Percentiles rank a stretch among this genome's conserved stretches.
These are phyloP conservation scores for Dasypogon diadema DNA, from an alignment of 2,888 invertebrate genomes.

Conservation along the genomic window DNA sequence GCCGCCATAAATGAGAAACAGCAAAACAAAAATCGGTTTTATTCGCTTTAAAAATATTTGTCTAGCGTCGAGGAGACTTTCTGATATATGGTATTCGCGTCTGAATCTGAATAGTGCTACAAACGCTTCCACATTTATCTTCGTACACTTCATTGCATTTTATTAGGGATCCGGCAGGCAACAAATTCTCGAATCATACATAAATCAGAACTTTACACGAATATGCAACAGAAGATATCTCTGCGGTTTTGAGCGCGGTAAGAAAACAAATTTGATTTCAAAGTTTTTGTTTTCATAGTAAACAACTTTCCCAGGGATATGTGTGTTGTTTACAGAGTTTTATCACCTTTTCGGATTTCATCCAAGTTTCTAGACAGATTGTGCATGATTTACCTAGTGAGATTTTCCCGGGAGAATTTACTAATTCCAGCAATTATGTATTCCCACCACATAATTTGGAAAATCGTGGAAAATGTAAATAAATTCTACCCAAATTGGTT, in stretches of 20 bases:
- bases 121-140: slow-evolving; percentile 2
- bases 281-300: slow-evolving; percentile 43
- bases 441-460: background rate
- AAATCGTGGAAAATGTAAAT: background rate
- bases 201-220: slow-evolving; percentile 29
- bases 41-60: background rate
- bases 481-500: no score
- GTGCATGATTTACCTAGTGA: slow-evolving; percentile 24
- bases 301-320: slow-evolving; percentile 34
- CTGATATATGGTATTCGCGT: background rate
- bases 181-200: slow-evolving; percentile 37
- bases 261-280: slow-evolving; percentile 44
- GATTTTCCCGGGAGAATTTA: slow-evolving; percentile 13
- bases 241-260: slow-evolving; percentile 30
- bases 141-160: slow-evolving; percentile 34
- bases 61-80: background rate
- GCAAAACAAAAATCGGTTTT: background rate
- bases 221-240: slow-evolving; percentile 17
- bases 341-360: slow-evolving; percentile 35
- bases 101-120: slow-evolving; percentile 2
- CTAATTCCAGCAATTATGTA: slow-evolving; percentile 30
- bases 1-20: no score
- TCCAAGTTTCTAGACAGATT: slow-evolving; percentile 11
- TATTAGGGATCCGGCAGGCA: slow-evolving; percentile 24
- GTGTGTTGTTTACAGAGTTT: slow-evolving; percentile 29